A percentile compares a stretch with the other conserved stretches of the same genome.
Evolutionary conservation across 2,797 vertebrate species (phyloP).

Genomic region (Hemibagrus guttatus): DNA sequence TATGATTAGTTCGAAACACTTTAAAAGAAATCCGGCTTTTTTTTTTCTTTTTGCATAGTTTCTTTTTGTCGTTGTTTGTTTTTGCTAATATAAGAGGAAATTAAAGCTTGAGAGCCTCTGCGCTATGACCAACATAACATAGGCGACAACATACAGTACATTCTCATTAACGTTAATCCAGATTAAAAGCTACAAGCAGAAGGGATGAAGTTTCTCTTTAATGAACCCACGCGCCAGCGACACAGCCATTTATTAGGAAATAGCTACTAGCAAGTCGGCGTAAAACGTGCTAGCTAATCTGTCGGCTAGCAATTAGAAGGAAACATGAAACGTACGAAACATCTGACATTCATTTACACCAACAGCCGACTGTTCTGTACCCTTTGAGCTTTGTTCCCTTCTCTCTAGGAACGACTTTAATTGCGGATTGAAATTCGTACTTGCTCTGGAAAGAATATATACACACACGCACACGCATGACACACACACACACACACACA

Average conservation of each 20-base stretch:
- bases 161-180: background rate
- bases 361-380: background rate
- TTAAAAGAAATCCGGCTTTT: background rate
- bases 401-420: conserved; percentile 23
- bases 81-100: background rate
- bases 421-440: conserved; percentile 26
- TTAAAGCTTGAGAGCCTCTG: too few species aligned
- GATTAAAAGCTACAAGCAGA: background rate
- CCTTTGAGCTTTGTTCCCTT: background rate
- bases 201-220: background rate
- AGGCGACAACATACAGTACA: background rate
- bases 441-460: conserved; percentile 40
- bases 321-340: background rate
- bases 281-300: background rate
- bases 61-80: background rate
- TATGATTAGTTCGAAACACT: background rate
- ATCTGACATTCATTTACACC: conserved; percentile 21
- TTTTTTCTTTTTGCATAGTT: background rate
- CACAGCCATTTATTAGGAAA: background rate
- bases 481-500: conserved; percentile 49
- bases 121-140: background rate
- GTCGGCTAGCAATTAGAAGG: conserved; percentile 11
- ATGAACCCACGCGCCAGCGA: background rate
- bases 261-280: background rate
- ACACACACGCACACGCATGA: background rate